Base-by-base conservation (phyloP, 2,113 vertebrate species). In the Sylvietta virens region DNA sequence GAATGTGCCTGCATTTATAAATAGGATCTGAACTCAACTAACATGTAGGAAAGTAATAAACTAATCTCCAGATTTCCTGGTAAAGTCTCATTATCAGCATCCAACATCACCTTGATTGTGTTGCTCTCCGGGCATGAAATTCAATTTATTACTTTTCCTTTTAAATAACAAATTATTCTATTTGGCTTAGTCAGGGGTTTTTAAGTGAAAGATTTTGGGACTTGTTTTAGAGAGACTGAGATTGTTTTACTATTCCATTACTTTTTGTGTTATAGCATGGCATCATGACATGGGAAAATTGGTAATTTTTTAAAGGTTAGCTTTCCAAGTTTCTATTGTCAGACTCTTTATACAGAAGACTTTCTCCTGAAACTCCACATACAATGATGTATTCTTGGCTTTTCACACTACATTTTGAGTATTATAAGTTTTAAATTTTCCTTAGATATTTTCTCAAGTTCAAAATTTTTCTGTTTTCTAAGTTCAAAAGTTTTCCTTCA, bases 1-100 rank as follows among this genome's bases (percentile, higher is more conserved):
- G 64, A 94, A 82, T 67, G 78, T 84, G 27, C 39, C 64, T 72
- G 42, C 48, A 67, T 95, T 96, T 84, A 82, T 85, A 96, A 97
- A 88, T 73, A 74, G 56, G 37, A 26, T 72, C 30, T 88, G 69
- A 92, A 65, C 27, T 69, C 83, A 94, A 93, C 86, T 90, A 93
- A 92, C 26, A 27, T 82, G 53, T 86, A 81, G 69, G 45, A 74
- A 80, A 19, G 42, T 93, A 94, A 88, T 86, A 97, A 87, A 91
- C 50, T 70, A 54, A 62, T 85, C 85, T 88, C 64, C 67, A 82
- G 66, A 73, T 91, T 91, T 87, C 35, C 51, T 70, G 47, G 71
- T 81, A 90, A 90, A 80, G 66, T 88, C 44, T 90, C 45, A 86
- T 96, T 91, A 83, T 86, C 54, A 64, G 20, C 60, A 90, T 89